phyloP scores from a whole-genome alignment of 2,888 invertebrate genomes.

The Dichetophora obliterata region DNA sequence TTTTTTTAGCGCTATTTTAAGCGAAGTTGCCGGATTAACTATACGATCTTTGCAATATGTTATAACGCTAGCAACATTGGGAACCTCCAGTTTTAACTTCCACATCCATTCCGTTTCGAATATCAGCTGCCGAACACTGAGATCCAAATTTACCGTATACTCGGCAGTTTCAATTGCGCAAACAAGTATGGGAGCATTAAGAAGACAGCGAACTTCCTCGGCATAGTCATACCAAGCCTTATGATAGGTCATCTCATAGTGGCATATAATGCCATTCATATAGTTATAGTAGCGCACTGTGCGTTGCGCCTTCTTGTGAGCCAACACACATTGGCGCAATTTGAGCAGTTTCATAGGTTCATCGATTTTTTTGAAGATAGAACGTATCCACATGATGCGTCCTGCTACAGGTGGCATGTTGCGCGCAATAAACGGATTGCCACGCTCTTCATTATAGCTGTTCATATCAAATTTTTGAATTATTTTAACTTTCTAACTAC shows the following conservation, averaged over 20 bases:
- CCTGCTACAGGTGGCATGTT: constrained; percentile 86
- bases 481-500: not conserved
- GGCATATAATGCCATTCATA: constrained; percentile 82
- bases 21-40: constrained; percentile 73
- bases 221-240: constrained; percentile 84
- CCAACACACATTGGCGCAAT: constrained; percentile 69
- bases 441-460: constrained; percentile 83
- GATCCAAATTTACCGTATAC: constrained; percentile 81
- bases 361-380: constrained; percentile 80
- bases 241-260: constrained; percentile 87
- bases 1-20: constrained; percentile 75
- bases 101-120: constrained; percentile 86
- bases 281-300: constrained; percentile 85
- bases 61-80: constrained; percentile 82
- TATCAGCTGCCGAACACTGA: constrained; percentile 79
- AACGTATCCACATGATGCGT: constrained; percentile 86
- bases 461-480: not conserved
- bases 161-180: constrained; percentile 77
- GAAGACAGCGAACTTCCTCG: constrained; percentile 74
- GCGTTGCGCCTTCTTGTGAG: constrained; percentile 78
- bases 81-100: constrained; percentile 80
- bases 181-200: constrained; percentile 78
- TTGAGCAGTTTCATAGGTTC: constrained; percentile 76
- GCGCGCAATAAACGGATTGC: constrained; percentile 79
- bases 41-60: constrained; percentile 81